A percentile compares a stretch with the other conserved stretches of the same genome.
These are phyloP conservation scores for Phrynosoma platyrhinos DNA, from an alignment of 2,113 vertebrate species.

Conservation along the genomic window DNA sequence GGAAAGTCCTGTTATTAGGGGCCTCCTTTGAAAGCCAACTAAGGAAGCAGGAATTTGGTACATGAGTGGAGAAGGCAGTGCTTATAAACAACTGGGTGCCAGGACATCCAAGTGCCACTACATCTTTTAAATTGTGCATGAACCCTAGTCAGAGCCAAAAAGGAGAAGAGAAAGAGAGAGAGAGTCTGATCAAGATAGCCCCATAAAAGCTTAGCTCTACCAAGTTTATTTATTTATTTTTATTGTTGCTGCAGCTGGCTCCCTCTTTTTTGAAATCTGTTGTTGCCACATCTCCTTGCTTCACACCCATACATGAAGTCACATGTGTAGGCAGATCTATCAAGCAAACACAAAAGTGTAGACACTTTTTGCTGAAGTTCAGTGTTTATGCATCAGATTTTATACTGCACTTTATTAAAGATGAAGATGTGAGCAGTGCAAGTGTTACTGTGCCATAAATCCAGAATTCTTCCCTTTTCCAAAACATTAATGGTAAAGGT, in stretches of 20 bases:
- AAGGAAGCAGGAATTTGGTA: constrained; percentile 4
- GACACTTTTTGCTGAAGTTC: too few relatives aligned
- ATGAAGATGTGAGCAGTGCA: too few relatives aligned
- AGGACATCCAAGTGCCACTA: neutral
- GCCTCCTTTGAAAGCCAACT: constrained; percentile 47
- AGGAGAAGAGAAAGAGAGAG: neutral
- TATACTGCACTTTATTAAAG: too few relatives aligned
- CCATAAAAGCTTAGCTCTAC: neutral
- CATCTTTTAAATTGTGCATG: neutral
- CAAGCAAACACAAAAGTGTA: too few relatives aligned
- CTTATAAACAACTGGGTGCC: constrained; percentile 39
- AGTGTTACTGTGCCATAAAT: too few relatives aligned
- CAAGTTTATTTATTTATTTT: neutral
- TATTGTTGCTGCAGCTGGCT: neutral
- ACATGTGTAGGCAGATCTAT: neutral
- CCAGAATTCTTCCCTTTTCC: too few relatives aligned
- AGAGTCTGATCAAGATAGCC: neutral
- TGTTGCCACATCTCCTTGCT: neutral
- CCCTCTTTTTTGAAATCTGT: neutral
- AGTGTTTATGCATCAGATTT: too few relatives aligned
- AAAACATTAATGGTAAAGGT: too few relatives aligned
- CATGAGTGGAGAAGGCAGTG: constrained; percentile 28
- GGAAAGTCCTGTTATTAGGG: constrained; percentile 62
- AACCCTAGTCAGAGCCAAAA: neutral
- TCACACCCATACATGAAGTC: neutral